Conservation (phyloP, 2,888 invertebrate species). For the Neoascia interrupta region DNA sequence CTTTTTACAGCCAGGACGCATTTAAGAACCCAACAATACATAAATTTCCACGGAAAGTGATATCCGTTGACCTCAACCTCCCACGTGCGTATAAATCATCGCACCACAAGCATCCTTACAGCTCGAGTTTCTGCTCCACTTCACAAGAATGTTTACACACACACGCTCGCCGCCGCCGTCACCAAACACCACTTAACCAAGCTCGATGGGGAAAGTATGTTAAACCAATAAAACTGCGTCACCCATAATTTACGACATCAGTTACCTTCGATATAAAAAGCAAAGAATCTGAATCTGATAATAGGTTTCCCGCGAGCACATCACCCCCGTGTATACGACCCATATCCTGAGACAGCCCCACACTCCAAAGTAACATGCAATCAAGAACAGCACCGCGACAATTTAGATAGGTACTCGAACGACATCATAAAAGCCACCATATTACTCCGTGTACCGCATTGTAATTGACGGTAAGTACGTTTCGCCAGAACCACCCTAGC, state of each 20-base stretch:
- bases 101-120: background rate
- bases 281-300: constrained; percentile 55
- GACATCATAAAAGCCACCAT: constrained; percentile 69
- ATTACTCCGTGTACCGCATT: constrained; percentile 69
- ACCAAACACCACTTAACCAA: constrained; percentile 49
- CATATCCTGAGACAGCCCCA: constrained; percentile 26
- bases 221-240: constrained; percentile 65
- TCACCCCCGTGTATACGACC: constrained; percentile 27
- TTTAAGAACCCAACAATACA: constrained; percentile 1
- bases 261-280: constrained; percentile 20
- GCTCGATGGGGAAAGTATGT: constrained; percentile 57
- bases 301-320: constrained; percentile 59
- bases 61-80: constrained; percentile 14
- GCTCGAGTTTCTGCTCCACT: constrained; percentile 11
- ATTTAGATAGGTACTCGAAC: constrained; percentile 68
- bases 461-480: constrained; percentile 68
- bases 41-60: constrained; percentile 2
- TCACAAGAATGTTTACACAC: constrained; percentile 10
- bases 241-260: constrained; percentile 58
- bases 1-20: too few relatives aligned
- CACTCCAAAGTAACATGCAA: constrained; percentile 49
- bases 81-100: background rate
- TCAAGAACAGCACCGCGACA: constrained; percentile 68
- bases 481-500: constrained; percentile 25
- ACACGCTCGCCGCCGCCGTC: constrained; percentile 5